Conservation (phyloP, 2,888 invertebrate genomes). For the Tricholauxania praeusta region DNA sequence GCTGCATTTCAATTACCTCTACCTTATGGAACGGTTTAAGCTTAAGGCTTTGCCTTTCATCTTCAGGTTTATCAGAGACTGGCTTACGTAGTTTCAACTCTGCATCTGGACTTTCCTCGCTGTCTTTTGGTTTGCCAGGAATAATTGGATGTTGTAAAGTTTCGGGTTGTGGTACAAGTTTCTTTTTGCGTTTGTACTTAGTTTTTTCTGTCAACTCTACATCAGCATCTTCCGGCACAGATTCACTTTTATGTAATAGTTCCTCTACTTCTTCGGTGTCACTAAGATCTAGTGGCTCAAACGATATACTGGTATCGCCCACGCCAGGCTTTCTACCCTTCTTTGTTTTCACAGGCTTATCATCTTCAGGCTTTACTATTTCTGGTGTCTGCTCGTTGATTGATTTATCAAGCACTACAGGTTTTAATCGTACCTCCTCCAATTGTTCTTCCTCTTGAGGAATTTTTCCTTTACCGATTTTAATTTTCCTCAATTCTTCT, state of each 20-base stretch:
- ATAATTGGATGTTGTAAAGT: slow-evolving; percentile 55
- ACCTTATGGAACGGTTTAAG: slow-evolving; percentile 54
- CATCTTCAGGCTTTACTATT: slow-evolving; percentile 44
- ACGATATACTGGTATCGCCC: slow-evolving; percentile 47
- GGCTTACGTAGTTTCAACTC: slow-evolving; percentile 59
- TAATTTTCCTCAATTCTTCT: slow-evolving; percentile 54
- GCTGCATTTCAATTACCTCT: slow-evolving; percentile 56
- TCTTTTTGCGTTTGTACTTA: slow-evolving; percentile 60
- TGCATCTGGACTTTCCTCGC: slow-evolving; percentile 51
- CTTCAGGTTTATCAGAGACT: slow-evolving; percentile 48
- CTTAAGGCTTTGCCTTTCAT: slow-evolving; percentile 47
- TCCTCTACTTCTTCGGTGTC: slow-evolving; percentile 37
- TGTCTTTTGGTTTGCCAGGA: slow-evolving; percentile 60
- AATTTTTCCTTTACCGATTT: slow-evolving; percentile 60
- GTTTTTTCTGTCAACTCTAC: slow-evolving; percentile 57
- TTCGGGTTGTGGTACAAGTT: slow-evolving; percentile 47
- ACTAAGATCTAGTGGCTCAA: slow-evolving; percentile 47
- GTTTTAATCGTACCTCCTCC: slow-evolving; percentile 64
- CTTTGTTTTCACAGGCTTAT: slow-evolving; percentile 50
- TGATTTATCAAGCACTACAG: slow-evolving; percentile 48
- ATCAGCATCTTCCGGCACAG: slow-evolving; percentile 32
- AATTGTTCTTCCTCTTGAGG: slow-evolving; percentile 57
- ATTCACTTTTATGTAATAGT: slow-evolving; percentile 25
- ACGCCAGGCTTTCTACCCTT: slow-evolving; percentile 50
- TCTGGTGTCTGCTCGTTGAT: slow-evolving; percentile 41